phyloP scores from a whole-genome alignment of 2,888 invertebrate species.

The Pasiphila rectangulata region DNA sequence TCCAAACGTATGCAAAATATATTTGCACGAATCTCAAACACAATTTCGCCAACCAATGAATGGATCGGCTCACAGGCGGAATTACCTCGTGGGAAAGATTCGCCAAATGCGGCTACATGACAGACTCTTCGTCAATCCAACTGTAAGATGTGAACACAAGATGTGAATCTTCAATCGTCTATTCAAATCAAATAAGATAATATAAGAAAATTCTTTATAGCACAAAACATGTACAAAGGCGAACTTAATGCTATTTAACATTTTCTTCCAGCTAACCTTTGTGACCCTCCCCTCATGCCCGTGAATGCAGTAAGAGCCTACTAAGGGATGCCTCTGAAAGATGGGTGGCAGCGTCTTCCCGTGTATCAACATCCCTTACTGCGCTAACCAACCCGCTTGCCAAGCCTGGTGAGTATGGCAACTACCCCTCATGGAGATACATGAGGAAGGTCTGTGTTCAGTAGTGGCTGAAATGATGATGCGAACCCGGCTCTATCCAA shows the following conservation, averaged over 20 bases:
- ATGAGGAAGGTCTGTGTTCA: neutral
- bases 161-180: neutral
- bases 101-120: constrained; percentile 2
- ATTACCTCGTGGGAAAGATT: constrained; percentile 23
- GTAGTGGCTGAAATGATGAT: neutral
- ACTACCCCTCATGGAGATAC: too few relatives aligned
- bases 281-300: too few relatives aligned
- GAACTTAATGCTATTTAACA: too few relatives aligned
- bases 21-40: constrained; percentile 14
- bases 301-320: too few relatives aligned
- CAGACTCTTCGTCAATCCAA: constrained; percentile 1
- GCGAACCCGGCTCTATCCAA: neutral
- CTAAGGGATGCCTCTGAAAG: too few relatives aligned
- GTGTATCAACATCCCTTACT: too few relatives aligned
- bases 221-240: too few relatives aligned
- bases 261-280: too few relatives aligned
- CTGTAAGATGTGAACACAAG: constrained; percentile 2
- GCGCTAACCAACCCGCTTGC: too few relatives aligned
- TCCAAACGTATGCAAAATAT: constrained; percentile 10
- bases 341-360: too few relatives aligned
- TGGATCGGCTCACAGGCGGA: constrained; percentile 21
- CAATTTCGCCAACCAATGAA: constrained; percentile 26
- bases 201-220: neutral
- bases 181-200: neutral
- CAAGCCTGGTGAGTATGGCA: too few relatives aligned